phyloP scores from a whole-genome alignment of 1,140 invertebrate genomes.

The Eurosta solidaginis region DNA sequence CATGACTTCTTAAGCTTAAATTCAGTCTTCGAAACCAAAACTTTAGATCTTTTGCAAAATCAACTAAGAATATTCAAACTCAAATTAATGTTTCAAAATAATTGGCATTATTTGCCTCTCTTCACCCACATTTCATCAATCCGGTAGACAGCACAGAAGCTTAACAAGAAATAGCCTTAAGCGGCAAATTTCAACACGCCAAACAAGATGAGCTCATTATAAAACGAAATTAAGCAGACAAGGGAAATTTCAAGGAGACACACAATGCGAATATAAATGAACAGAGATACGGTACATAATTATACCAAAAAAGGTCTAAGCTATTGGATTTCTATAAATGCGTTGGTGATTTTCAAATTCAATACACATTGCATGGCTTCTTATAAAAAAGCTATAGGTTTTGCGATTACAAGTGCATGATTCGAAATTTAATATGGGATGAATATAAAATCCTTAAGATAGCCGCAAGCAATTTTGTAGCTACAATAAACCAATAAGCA shows the following conservation, averaged over 20 bases:
- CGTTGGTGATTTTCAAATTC: background rate
- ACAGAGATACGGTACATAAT: background rate
- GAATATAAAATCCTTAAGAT: background rate
- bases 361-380: background rate
- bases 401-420: background rate
- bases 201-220: background rate
- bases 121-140: too few species aligned
- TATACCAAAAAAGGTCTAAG: background rate
- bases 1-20: too few species aligned
- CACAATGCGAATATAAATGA: background rate
- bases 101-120: too few species aligned
- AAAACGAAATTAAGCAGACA: background rate
- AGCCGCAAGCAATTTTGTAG: background rate
- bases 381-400: background rate
- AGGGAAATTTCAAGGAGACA: background rate
- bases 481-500: background rate
- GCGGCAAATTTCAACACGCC: background rate
- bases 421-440: background rate
- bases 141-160: background rate
- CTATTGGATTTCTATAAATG: background rate
- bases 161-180: background rate
- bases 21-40: too few species aligned
- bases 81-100: too few species aligned
- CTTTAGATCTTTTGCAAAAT: too few species aligned
- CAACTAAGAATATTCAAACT: too few species aligned